phyloP scores from a whole-genome alignment of 2,113 vertebrate species.

The Anguilla rostrata region DNA sequence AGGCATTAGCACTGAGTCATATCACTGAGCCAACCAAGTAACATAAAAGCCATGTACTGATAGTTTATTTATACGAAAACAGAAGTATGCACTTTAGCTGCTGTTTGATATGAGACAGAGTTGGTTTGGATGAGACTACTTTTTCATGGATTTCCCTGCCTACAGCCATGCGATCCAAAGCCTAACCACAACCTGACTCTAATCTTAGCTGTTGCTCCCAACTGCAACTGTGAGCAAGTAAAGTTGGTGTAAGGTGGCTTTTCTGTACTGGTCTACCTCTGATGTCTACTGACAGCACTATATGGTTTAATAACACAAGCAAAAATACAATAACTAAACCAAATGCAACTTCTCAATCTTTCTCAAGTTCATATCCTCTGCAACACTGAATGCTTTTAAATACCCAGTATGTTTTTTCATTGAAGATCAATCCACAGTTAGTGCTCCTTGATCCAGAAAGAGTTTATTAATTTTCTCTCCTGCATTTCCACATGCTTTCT shows the following conservation, averaged over 20 bases:
- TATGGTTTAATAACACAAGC: too few relatives aligned
- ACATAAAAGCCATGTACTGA: too few relatives aligned
- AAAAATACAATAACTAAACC: not conserved
- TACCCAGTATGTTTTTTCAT: not conserved
- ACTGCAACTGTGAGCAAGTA: not conserved
- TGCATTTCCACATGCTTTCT: not conserved
- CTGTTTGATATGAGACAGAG: not conserved
- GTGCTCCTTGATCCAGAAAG: too few relatives aligned
- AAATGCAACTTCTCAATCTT: not conserved
- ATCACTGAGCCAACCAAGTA: not conserved
- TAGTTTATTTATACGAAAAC: too few relatives aligned
- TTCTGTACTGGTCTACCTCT: not conserved
- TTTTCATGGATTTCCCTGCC: too few relatives aligned
- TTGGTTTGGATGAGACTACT: too few relatives aligned
- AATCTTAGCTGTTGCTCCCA: not conserved
- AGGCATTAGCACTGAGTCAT: not conserved
- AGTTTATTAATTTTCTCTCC: too few relatives aligned
- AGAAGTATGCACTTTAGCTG: not conserved
- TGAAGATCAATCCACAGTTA: not conserved
- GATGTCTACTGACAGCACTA: too few relatives aligned
- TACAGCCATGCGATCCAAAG: conserved; percentile 15
- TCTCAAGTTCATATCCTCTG: not conserved
- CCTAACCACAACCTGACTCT: conserved; percentile 6
- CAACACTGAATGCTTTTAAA: not conserved
- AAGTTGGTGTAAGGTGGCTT: not conserved